Evolutionary conservation across 2,888 invertebrate species (phyloP), one percentile per base, ranked within the genome.

Genomic region (Coenonympha glycerion): DNA sequence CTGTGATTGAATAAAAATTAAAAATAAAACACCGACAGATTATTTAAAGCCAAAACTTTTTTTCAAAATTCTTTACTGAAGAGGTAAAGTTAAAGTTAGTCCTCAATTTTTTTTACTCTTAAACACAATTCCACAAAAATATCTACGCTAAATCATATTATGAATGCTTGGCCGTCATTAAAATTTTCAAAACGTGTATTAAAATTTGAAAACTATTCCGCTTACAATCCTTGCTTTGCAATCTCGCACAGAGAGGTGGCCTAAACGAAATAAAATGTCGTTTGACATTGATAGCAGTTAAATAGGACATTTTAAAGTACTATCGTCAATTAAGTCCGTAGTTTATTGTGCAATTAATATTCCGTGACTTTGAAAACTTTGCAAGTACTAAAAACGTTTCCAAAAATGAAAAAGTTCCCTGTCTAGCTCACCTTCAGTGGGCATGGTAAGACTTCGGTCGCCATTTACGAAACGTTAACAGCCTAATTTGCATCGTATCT

Each of bases 341-440:
- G 26, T 36, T 34, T 28, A 9, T 28, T 28, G 46, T 28, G 16
- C 37, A 45, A 46, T 52, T 55, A 52, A 42, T 48, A 52, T 55
- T 58, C 57, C 52, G 56, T 51, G 52, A 58, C 54, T 58, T 60
- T 60, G 56, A 61, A 61, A 58, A 58, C 46, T 60, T 58, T 52
- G 46, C 47, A 57, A 58, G 57, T 55, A 60, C 58, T 56, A 52
- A 57, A n/a, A 58, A 57, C 54, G 57, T 55, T 57, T 58, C 55
- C 57, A 56, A 63, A 64, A 65, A 62, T 61, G 58, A 65, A 63
- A 63, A 65, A 63, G 58, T 57, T 57, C 57, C 50, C 62, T 57
- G 66, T 63, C 66, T 66, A 66, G 66, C 64, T 66, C 65, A 66
- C 66, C 65, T 66, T 66, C 65, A 56, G 53, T 52, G 58, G 55